A percentile compares a stretch with the other conserved stretches of the same genome.
Conservation (phyloP, 2,113 vertebrate species). For the Carettochelys insculpta region DNA sequence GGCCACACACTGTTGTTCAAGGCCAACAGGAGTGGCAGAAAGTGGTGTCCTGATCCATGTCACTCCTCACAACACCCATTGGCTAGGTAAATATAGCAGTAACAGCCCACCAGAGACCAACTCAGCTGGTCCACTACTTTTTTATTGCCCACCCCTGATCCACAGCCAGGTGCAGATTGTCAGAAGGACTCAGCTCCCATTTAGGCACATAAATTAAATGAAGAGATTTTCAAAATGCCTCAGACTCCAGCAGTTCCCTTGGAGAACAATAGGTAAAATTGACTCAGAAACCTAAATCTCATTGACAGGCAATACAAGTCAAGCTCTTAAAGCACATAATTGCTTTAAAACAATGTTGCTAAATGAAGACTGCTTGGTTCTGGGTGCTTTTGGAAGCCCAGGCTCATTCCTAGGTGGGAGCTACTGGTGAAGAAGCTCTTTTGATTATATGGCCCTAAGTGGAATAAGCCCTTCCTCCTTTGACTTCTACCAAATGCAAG, state of each 20-base stretch:
- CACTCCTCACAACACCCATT: too few species aligned
- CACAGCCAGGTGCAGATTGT: neutral
- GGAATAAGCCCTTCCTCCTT: neutral
- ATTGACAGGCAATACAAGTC: neutral
- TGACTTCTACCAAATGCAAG: neutral
- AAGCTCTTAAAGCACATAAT: neutral
- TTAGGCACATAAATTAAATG: accelerated
- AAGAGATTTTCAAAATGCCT: neutral
- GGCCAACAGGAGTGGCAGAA: too few species aligned
- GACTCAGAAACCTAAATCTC: neutral
- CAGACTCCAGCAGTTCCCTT: neutral
- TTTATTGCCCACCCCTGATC: too few species aligned
- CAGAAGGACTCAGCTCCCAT: neutral
- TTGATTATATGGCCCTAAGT: neutral
- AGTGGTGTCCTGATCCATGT: too few species aligned
- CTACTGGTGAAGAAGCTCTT: neutral
- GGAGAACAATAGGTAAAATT: neutral
- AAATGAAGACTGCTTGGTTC: neutral
- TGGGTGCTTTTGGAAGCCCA: neutral
- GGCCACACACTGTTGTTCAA: too few species aligned
- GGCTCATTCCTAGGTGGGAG: neutral
- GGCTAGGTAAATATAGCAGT: too few species aligned
- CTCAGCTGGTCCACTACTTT: too few species aligned
- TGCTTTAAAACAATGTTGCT: neutral
- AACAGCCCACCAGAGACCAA: too few species aligned